These are phyloP conservation scores for Rhagoletis zephyria DNA, from an alignment of 1,140 invertebrate genomes.

Conservation along the genomic window DNA sequence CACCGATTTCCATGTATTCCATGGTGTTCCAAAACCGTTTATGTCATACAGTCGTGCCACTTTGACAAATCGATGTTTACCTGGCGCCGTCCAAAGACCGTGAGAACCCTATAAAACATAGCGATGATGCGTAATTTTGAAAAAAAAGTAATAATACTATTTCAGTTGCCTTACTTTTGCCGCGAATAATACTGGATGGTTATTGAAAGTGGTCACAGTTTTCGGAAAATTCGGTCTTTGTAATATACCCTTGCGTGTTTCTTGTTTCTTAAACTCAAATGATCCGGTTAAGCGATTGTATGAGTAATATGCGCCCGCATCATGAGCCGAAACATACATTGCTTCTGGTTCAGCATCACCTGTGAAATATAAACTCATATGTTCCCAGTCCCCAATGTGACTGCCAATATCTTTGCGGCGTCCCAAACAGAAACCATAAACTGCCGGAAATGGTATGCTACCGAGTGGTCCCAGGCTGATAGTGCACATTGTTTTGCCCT, in stretches of 20 bases:
- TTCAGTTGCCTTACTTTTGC: constrained; percentile 69
- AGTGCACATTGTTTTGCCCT: constrained; percentile 72
- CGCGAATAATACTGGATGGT: constrained; percentile 78
- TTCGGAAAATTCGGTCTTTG: constrained; percentile 78
- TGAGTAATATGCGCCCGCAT: constrained; percentile 78
- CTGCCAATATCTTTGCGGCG: constrained; percentile 76
- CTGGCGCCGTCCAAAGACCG: constrained; percentile 79
- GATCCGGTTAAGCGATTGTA: constrained; percentile 74
- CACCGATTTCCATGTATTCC: constrained; percentile 78
- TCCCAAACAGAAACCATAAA: constrained; percentile 77
- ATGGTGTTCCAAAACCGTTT: constrained; percentile 77
- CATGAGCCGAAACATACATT: constrained; percentile 79
- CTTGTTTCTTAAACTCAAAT: constrained; percentile 77
- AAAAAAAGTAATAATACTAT: background rate
- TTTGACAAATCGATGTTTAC: constrained; percentile 77
- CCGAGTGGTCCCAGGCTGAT: constrained; percentile 69
- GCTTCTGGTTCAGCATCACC: constrained; percentile 72
- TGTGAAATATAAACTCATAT: constrained; percentile 78
- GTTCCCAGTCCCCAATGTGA: constrained; percentile 81
- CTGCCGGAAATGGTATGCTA: constrained; percentile 75
- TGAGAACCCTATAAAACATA: constrained; percentile 75
- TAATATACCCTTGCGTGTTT: constrained; percentile 77
- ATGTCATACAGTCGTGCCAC: constrained; percentile 77
- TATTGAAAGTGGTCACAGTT: constrained; percentile 75
- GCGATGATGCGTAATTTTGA: background rate